Evolutionary conservation across 1,140 invertebrate genomes (phyloP), one percentile per base, ranked within the genome.

Genomic region (Latrodectus geometricus): DNA sequence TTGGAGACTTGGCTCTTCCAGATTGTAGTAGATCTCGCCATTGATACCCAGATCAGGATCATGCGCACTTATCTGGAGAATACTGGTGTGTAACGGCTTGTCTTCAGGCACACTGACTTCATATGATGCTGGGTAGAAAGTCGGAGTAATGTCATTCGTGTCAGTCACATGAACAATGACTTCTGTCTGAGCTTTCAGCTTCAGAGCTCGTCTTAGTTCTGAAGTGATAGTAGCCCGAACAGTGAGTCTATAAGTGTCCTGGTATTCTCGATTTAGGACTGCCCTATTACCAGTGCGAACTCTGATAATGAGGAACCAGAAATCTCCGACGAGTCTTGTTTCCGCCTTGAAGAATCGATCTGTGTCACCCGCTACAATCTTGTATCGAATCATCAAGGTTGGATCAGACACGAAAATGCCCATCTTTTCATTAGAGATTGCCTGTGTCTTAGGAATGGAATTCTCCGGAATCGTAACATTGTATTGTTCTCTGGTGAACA

Each of bases 11-110:
- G 93, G 92, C 86, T 97, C 93, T n/a, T 93, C 92, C 88, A 99
- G 95, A 91, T 96, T 98, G 91, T 98, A 99, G 91, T 99, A 99
- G 88, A 99, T 97, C 92, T 99, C 96, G 4, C 97, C 96, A 90
- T 99, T 99, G 74, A 96, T 93, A 0, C 97, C 97, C 14, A 97
- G 92, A 91, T 99, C 97, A 9, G 97, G 97, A 92, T 99, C 98
- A 89, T 97, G 96, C 0, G 97, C 98, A 65, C 85, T 88, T 14
- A 90, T 89, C 85, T 90, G 89, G 4, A 91, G 89, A 52, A 94
- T 91, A 75, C 90, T 92, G 23, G 88, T 93, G 91, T 98, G 96
- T 74, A 97, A 91, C 7, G 96, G 94, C 73, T 95, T 95, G 90
- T 99, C 97, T 91, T 99, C 97, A 17, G 94, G 93, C n/a, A 99